Evolutionary conservation across 2,797 vertebrate genomes (phyloP).

Genomic region (Falco naumanni): DNA sequence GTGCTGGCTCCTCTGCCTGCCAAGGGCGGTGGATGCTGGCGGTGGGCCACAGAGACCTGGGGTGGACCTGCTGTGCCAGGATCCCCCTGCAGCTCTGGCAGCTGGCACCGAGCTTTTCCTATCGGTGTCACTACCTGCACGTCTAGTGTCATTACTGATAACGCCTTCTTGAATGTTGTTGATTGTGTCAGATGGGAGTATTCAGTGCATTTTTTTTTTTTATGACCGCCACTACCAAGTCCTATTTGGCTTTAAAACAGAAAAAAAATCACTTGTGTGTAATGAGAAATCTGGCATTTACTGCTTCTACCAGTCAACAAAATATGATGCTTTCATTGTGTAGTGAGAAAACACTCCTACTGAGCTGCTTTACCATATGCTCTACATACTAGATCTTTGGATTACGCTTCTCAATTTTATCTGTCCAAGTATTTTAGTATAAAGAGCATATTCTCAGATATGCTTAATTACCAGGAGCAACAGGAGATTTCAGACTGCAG

Average conservation of each 20-base stretch:
- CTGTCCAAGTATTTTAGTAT: not conserved
- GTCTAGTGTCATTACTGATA: not conserved
- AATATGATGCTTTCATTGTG: not conserved
- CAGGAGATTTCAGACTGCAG: not conserved
- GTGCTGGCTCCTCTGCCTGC: not conserved
- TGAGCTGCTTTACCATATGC: not conserved
- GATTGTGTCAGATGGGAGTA: not conserved
- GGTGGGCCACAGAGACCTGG: not conserved
- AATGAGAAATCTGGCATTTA: not conserved
- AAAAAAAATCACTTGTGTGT: not conserved
- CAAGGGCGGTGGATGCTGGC: rapidly evolving
- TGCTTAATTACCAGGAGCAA: not conserved
- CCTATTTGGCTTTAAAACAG: not conserved
- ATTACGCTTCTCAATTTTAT: not conserved
- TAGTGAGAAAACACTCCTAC: not conserved
- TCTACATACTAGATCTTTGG: not conserved
- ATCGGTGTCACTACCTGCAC: not conserved
- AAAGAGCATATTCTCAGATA: not conserved
- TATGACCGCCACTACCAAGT: not conserved
- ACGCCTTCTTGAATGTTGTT: not conserved
- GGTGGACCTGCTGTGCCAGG: not conserved
- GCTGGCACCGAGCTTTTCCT: not conserved
- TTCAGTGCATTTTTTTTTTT: not conserved
- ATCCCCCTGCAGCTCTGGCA: not conserved
- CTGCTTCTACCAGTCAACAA: not conserved